Evolutionary conservation across 2,888 invertebrate species (phyloP), one percentile per base, ranked within the genome.

Genomic region (Synanthedon myopaeformis): DNA sequence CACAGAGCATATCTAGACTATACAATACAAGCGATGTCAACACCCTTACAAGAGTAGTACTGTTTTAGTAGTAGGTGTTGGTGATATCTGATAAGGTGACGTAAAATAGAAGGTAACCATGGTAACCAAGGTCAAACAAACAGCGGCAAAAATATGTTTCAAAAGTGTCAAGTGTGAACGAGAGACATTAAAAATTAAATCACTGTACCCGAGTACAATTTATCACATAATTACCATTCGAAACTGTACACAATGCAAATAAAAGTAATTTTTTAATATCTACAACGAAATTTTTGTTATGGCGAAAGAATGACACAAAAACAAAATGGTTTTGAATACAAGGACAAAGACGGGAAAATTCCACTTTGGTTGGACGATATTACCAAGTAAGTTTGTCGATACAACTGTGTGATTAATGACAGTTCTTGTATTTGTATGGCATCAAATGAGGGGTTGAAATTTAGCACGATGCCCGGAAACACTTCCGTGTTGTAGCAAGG

Each of bases 41-140:
- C n/a, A n/a, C n/a, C n/a, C n/a, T n/a, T n/a, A n/a, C n/a, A n/a
- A n/a, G n/a, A n/a, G n/a, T n/a, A n/a, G n/a, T n/a, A n/a, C n/a
- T n/a, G n/a, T n/a, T n/a, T n/a, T n/a, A n/a, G n/a, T n/a, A n/a
- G n/a, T n/a, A n/a, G n/a, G n/a, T n/a, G n/a, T n/a, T n/a, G n/a
- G n/a, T n/a, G n/a, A n/a, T n/a, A n/a, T n/a, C n/a, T n/a, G 17
- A 17, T 17, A 17, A n/a, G 8, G 35, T 35, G 10, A 35, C 35
- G 35, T 35, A 35, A 35, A 35, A 35, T 35, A 10, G 10, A 10
- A 10, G 35, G 75, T 76, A 58, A 57, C 72, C 58, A 78, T 78
- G 65, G 76, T 62, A 73, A 87, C 86, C 83, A 85, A 84, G 83
- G 83, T 82, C 83, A 85, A 87, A 84, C 86, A 86, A 82, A 84